Base-by-base conservation (phyloP, 2,797 vertebrate species). In the Thaleichthys pacificus region DNA sequence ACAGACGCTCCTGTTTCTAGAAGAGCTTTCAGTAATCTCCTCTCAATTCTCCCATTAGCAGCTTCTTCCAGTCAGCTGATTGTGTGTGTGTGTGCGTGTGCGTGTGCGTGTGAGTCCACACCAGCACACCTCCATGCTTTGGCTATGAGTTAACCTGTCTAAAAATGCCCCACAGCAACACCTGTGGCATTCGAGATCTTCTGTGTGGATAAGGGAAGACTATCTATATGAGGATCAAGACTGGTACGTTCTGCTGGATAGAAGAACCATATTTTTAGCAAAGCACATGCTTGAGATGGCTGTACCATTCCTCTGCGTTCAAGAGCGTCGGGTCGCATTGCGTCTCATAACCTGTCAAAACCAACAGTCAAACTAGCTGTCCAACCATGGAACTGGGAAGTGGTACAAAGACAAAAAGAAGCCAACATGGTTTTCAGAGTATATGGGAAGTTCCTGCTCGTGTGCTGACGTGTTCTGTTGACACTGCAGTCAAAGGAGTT, bases 21-120 rank as follows among this genome's bases (percentile, higher is more conserved):
- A 86, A 86, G 88, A 71, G 66, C 56, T 68, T 22, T 68, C 68
- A 67, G 60, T 84, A 76, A 85, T 67, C 64, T 72, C 80, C 77
- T 86, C 79, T 88, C 81, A 80, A 68, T 83, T 82, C 88, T 83
- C 85, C 77, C 77, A 88, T 82, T 80, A 77, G 72, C 80, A 83
- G 65, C 76, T 73, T 88, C 82, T 88, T 86, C 80, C 62, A 82
- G 62, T 66, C 47, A 11, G 70, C 47, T 75, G 64, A 35, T 35
- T 75, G 66, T n/a, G 28, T 67, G n/a, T 62, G 73, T 62, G 73
- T 8, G 35, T 15, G 63, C 9, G 63, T 12, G 30, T 60, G 65
- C 64, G 17, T 62, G 73, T 62, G 71, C 1, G 35, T 47, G 63
- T 15, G 63, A 14, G 61, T 38, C 49, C 17, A 30, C 30, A 66